phyloP scores from a whole-genome alignment of 1,140 invertebrate species.

The Zaprionus camerounensis region DNA sequence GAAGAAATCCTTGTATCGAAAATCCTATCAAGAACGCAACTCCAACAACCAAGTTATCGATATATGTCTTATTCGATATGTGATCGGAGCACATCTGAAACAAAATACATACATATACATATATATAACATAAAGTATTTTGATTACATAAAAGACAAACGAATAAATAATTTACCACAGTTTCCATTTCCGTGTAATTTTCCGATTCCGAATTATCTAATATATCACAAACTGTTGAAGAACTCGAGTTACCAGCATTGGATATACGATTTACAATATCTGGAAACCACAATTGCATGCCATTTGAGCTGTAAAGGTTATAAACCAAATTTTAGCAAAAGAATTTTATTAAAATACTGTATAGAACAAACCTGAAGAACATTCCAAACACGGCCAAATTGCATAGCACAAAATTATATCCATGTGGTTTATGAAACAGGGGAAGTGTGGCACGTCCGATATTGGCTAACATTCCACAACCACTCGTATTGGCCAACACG shows the following conservation, averaged over 20 bases:
- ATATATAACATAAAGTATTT: neutral
- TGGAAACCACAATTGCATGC: slow-evolving; percentile 84
- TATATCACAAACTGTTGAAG: slow-evolving; percentile 69
- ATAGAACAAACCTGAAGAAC: slow-evolving; percentile 70
- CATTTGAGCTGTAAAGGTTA: slow-evolving; percentile 67
- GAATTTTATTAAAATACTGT: neutral
- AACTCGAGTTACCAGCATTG: slow-evolving; percentile 32
- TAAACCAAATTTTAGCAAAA: too few species aligned
- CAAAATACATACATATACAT: neutral
- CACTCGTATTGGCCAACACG: slow-evolving; percentile 41
- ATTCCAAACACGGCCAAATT: slow-evolving; percentile 75
- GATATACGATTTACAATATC: slow-evolving; percentile 84
- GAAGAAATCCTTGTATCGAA: slow-evolving; percentile 66
- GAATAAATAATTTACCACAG: slow-evolving; percentile 28
- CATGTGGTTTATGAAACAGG: slow-evolving; percentile 78
- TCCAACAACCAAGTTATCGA: slow-evolving; percentile 83
- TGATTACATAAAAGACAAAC: neutral
- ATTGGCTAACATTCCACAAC: slow-evolving; percentile 64
- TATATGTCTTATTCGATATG: slow-evolving; percentile 78
- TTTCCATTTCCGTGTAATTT: slow-evolving; percentile 5
- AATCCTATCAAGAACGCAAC: slow-evolving; percentile 77
- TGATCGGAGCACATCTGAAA: slow-evolving; percentile 74
- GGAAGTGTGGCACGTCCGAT: slow-evolving; percentile 76
- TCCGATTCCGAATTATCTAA: slow-evolving; percentile 46
- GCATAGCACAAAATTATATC: slow-evolving; percentile 73